These are phyloP conservation scores for Portevinia maculata DNA, from an alignment of 2,888 invertebrate species.

Conservation along the genomic window DNA sequence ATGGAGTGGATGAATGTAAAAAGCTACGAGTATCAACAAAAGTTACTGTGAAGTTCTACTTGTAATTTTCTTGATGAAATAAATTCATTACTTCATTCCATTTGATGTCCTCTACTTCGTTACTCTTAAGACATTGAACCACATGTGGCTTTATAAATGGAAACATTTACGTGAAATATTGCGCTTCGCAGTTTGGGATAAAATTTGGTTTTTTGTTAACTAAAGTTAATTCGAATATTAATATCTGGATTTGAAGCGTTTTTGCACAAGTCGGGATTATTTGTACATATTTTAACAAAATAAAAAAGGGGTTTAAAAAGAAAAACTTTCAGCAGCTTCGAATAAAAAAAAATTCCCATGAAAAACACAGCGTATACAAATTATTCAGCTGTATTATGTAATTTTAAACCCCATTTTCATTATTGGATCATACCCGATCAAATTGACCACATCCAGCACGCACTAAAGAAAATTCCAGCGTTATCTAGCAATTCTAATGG, in stretches of 20 bases:
- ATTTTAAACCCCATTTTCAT: too few species aligned
- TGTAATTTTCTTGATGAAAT: conserved; percentile 41
- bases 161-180: conserved; percentile 66
- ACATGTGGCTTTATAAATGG: conserved; percentile 54
- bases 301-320: too few species aligned
- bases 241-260: neutral
- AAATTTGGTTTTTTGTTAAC: conserved; percentile 12
- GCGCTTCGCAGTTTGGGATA: conserved; percentile 39
- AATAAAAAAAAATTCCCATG: too few species aligned
- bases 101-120: conserved; percentile 23
- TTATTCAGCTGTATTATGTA: too few species aligned
- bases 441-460: too few species aligned
- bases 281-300: too few species aligned
- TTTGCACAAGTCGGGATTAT: neutral
- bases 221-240: conserved; percentile 11
- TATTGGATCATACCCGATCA: too few species aligned
- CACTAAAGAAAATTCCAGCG: too few species aligned
- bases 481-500: too few species aligned
- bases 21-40: conserved; percentile 22
- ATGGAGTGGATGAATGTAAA: conserved; percentile 4
- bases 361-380: too few species aligned
- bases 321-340: too few species aligned
- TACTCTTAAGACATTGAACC: conserved; percentile 24
- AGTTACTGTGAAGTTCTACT: conserved; percentile 26
- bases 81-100: conserved; percentile 44